These are phyloP conservation scores for Actenoides hombroni DNA, from an alignment of 2,113 vertebrate genomes.

Conservation along the genomic window DNA sequence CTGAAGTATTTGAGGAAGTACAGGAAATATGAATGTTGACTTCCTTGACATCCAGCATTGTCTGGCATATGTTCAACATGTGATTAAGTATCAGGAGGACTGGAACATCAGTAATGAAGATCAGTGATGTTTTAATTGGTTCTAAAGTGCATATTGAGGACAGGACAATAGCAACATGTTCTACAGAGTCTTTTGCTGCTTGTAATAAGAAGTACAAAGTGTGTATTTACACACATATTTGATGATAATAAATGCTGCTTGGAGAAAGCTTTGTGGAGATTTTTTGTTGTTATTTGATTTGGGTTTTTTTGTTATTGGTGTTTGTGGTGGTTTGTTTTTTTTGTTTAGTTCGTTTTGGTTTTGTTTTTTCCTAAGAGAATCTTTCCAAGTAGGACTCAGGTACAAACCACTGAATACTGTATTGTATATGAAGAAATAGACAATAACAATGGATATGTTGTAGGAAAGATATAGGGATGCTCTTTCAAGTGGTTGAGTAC, in stretches of 20 bases:
- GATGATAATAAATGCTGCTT: neutral
- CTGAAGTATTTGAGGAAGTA: slow-evolving; percentile 56
- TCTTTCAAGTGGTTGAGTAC: neutral
- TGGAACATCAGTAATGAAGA: neutral
- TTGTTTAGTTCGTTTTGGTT: neutral
- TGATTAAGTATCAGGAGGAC: slow-evolving; percentile 39
- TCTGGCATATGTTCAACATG: slow-evolving; percentile 36
- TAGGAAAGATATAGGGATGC: neutral
- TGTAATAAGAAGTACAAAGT: neutral
- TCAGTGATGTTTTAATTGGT: neutral
- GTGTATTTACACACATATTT: neutral
- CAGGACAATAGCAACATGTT: neutral
- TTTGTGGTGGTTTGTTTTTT: neutral
- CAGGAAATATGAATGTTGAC: slow-evolving; percentile 52
- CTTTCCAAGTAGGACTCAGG: neutral
- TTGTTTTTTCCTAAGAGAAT: neutral
- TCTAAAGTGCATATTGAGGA: neutral
- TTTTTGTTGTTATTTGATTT: neutral
- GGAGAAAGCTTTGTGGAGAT: neutral
- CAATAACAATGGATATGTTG: neutral
- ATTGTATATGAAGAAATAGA: neutral
- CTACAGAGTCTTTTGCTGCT: neutral
- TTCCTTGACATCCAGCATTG: slow-evolving; percentile 24
- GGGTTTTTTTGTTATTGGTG: neutral
- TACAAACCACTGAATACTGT: neutral